phyloP scores from a whole-genome alignment of 2,113 vertebrate species.

The Marmota flaviventris region DNA sequence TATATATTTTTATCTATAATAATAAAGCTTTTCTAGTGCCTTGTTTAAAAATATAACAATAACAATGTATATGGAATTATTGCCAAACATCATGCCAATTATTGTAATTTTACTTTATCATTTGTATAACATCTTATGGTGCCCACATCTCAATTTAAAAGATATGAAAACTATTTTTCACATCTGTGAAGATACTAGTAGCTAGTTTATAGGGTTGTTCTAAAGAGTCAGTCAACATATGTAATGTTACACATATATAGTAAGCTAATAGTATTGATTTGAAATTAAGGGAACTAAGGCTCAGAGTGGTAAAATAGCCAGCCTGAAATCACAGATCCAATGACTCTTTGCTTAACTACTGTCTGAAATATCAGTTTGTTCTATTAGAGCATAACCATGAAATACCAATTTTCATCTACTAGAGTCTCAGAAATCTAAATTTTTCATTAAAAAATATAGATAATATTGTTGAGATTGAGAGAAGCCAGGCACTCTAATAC shows the following conservation, averaged over 20 bases:
- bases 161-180: neutral
- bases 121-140: neutral
- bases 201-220: neutral
- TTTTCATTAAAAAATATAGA: neutral
- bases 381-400: neutral
- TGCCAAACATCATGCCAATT: neutral
- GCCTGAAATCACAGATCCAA: neutral
- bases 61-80: neutral
- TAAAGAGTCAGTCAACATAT: neutral
- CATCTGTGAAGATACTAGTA: neutral
- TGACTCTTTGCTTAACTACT: neutral
- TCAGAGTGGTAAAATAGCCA: neutral
- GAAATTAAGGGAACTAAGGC: neutral
- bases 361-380: neutral
- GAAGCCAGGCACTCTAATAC: neutral
- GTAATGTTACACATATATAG: neutral
- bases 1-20: neutral
- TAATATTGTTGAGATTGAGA: neutral
- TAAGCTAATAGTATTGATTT: neutral
- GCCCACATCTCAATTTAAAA: neutral
- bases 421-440: neutral
- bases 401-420: neutral
- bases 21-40: neutral
- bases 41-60: neutral
- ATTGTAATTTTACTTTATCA: neutral